Evolutionary conservation across 2,113 vertebrate genomes (phyloP), one percentile per base, ranked within the genome.

Genomic region (Lophura nycthemera): DNA sequence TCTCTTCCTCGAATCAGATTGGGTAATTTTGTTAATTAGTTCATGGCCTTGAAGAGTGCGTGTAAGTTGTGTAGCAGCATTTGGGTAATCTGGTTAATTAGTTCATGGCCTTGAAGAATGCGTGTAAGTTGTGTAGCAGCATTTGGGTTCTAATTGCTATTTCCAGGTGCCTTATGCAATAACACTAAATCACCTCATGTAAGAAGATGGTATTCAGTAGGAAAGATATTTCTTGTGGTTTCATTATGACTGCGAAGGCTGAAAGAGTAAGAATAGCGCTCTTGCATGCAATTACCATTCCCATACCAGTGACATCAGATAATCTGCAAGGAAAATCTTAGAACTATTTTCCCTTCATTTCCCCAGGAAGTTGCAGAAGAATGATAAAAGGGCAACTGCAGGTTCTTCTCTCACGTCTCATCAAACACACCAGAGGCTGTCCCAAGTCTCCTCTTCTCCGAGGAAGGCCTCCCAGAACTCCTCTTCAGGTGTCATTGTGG

Each of bases 251-350:
- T n/a, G 18, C 52, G 43, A 88, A 83, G 38, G 36, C 38, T 81
- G 73, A 67, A 92, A 91, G 88, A 71, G 25, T 25, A 85, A 73
- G 29, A 73, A 91, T 80, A n/a, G 61, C 32, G 69, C 50, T 73
- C 24, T 70, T 80, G 12, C 43, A 60, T 52, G 14, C 38, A 43
- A 40, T 60, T 56, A 61, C 20, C 11, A n/a, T 95, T 83, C 21
- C 52, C 0, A 1, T 36, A 47, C 36, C 19, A 57, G 13, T 19
- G 6, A 57, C 45, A 67, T 5, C 43, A 52, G 66, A 30, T 42
- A 27, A 11, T 32, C 34, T 40, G 27, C 27, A 6, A 38, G 29
- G 8, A 79, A 73, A 73, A 70, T 45, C 54, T 94, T 75, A 73
- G 70, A 86, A n/a, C 20, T 89, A 2, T 88, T 89, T 91, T 79